These are phyloP conservation scores for Drosophila ezoana DNA, from an alignment of 2,888 invertebrate genomes.

Conservation along the genomic window DNA sequence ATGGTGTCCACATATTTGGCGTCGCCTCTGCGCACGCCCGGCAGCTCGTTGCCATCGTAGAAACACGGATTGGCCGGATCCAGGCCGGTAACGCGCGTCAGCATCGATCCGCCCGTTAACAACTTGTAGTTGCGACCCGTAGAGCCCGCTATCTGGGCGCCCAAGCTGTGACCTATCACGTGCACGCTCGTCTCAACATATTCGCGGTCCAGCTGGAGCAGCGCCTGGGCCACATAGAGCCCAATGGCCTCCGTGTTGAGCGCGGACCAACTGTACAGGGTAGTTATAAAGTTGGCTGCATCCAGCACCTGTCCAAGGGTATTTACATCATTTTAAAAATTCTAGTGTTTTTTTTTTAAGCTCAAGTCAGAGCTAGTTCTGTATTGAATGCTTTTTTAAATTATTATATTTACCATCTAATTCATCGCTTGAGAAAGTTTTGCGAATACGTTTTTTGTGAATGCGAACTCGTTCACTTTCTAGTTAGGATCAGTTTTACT, in stretches of 20 bases:
- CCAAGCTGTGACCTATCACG: constrained; percentile 9
- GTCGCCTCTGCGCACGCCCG: constrained; percentile 16
- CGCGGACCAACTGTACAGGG: constrained; percentile 12
- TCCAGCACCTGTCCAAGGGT: constrained; percentile 5
- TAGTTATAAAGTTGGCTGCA: constrained; percentile 2
- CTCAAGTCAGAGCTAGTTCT: no score
- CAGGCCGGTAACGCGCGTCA: constrained; percentile 8
- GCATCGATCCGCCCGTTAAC: constrained; percentile 1
- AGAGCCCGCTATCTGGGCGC: constrained; percentile 12
- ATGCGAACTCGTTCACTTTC: no score
- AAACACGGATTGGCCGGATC: constrained; percentile 21
- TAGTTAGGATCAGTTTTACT: no score
- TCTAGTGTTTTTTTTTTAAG: no score
- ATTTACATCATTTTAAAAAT: not conserved
- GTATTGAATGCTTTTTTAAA: no score
- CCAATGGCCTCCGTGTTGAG: constrained; percentile 17
- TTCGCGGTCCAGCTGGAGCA: constrained; percentile 12
- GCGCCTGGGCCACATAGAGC: constrained; percentile 15
- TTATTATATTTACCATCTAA: no score
- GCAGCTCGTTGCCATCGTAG: constrained; percentile 20
- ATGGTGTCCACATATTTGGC: constrained; percentile 12
- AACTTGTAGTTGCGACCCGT: constrained; percentile 8
- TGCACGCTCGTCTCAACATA: constrained; percentile 7
- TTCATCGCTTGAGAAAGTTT: no score
- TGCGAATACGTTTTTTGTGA: no score